Evolutionary conservation across 2,888 invertebrate species (phyloP).

Genomic region (Dinocampus coccinellae): DNA sequence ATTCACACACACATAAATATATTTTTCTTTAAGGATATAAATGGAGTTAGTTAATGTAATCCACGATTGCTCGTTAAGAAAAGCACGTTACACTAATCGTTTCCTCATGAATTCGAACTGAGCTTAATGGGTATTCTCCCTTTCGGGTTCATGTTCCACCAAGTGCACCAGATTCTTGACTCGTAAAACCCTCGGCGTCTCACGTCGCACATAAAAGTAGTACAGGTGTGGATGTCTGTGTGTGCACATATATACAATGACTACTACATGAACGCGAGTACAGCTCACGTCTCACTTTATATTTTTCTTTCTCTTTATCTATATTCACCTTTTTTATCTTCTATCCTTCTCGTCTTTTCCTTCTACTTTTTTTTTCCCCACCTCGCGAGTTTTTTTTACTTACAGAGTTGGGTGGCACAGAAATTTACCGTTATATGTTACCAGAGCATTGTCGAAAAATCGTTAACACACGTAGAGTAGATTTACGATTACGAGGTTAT

Average conservation of each 20-base stretch:
- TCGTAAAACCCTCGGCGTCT: conserved; percentile 30
- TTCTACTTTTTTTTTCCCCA: too few species aligned
- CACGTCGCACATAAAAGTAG: conserved; percentile 6
- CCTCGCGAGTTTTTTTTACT: too few species aligned
- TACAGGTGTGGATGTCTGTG: neutral
- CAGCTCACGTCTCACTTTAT: neutral
- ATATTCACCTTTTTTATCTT: too few species aligned
- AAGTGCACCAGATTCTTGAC: conserved; percentile 24
- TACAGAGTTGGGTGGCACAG: neutral
- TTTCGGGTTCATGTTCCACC: neutral
- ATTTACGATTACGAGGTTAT: conserved; percentile 20
- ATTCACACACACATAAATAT: neutral
- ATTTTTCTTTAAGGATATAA: neutral
- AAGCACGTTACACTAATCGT: neutral
- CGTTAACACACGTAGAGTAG: conserved; percentile 22
- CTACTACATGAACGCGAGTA: neutral
- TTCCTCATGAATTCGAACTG: conserved; percentile 5
- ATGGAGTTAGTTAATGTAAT: neutral
- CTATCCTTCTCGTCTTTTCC: too few species aligned
- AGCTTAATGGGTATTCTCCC: neutral
- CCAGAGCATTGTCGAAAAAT: conserved; percentile 22
- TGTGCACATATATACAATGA: neutral
- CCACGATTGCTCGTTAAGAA: neutral
- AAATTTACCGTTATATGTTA: conserved; percentile 14
- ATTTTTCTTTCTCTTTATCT: too few species aligned